Evolutionary conservation across 2,113 vertebrate genomes (phyloP).

Genomic region (Daboia siamensis): DNA sequence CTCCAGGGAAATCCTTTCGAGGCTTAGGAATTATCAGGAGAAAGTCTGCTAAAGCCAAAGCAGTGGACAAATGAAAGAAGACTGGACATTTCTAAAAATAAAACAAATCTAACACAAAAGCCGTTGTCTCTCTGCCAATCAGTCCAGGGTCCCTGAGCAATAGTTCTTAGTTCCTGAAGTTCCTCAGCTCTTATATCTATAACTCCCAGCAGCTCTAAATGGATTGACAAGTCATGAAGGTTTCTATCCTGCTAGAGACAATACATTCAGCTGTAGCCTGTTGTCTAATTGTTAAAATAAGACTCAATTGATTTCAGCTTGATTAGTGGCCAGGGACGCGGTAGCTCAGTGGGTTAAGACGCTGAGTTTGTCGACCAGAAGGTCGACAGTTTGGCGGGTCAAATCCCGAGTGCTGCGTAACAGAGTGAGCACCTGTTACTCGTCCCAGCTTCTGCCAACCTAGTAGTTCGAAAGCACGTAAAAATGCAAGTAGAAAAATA

Average conservation of each 20-base stretch:
- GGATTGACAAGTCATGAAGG: not conserved
- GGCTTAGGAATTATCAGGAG: too few species aligned
- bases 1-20: not conserved
- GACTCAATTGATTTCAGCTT: not conserved
- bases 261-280: not conserved
- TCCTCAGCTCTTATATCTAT: not conserved
- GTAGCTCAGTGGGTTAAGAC: too few species aligned
- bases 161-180: too few species aligned
- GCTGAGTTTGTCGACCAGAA: too few species aligned
- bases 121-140: conserved; percentile 20
- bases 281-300: not conserved
- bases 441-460: too few species aligned
- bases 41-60: not conserved
- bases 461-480: too few species aligned
- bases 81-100: rapidly evolving
- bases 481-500: too few species aligned
- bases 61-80: rapidly evolving
- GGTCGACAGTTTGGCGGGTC: too few species aligned
- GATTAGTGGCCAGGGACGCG: not conserved
- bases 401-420: too few species aligned
- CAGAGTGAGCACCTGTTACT: too few species aligned
- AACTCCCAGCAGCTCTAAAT: not conserved
- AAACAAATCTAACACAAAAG: conserved; percentile 12
- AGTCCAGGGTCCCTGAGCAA: not conserved
- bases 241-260: not conserved